Evolutionary conservation across 2,888 invertebrate genomes (phyloP).

Genomic region (Hirtodrosophila histrioides): DNA sequence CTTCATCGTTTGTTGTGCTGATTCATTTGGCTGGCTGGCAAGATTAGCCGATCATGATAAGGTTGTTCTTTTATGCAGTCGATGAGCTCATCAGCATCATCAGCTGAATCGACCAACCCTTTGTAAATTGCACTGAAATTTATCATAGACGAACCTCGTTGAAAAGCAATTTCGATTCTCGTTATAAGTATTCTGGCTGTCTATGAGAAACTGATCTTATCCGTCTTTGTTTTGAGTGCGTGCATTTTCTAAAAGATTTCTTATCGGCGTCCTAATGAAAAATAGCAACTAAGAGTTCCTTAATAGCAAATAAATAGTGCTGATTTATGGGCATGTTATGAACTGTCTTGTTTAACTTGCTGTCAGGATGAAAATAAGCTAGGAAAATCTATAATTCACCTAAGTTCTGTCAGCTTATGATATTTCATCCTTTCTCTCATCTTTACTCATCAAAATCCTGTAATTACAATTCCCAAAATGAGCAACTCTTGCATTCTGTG

Average conservation of each 20-base stretch:
- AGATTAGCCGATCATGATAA: slow-evolving; percentile 72
- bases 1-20: slow-evolving; percentile 46
- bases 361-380: too few species aligned
- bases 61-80: slow-evolving; percentile 62
- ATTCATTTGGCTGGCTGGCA: slow-evolving; percentile 56
- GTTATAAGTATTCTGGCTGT: not conserved
- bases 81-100: slow-evolving; percentile 69
- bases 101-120: slow-evolving; percentile 47
- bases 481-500: slow-evolving; percentile 37
- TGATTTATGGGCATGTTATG: slow-evolving; percentile 36
- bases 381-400: slow-evolving; percentile 1
- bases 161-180: slow-evolving; percentile 60
- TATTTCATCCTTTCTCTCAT: too few species aligned
- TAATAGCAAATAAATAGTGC: slow-evolving; percentile 17
- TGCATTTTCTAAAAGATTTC: slow-evolving; percentile 34
- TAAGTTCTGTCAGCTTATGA: not conserved
- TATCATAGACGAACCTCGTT: slow-evolving; percentile 59
- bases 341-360: too few species aligned
- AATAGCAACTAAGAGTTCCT: slow-evolving; percentile 37
- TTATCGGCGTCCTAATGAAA: slow-evolving; percentile 45
- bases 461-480: slow-evolving; percentile 39
- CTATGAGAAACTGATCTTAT: slow-evolving; percentile 58
- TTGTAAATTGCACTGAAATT: slow-evolving; percentile 62
- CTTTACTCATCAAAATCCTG: slow-evolving; percentile 12
- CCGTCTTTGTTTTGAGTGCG: slow-evolving; percentile 61